Evolutionary conservation across 1,140 invertebrate genomes (phyloP).

Genomic region (Orussus abietinus): DNA sequence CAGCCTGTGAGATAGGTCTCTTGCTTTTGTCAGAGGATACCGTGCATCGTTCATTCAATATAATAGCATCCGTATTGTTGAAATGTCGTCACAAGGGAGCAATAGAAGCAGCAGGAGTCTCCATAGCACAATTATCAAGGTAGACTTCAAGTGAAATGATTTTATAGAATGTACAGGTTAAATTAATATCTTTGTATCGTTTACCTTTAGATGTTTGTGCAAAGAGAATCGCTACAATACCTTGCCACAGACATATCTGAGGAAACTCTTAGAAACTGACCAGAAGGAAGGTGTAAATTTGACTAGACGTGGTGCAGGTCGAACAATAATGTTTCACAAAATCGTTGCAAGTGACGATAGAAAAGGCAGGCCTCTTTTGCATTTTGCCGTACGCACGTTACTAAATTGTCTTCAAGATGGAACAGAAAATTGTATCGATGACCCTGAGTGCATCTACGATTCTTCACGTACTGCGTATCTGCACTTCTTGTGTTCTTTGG

Average conservation of each 20-base stretch:
- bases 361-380: constrained; percentile 42
- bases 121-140: constrained; percentile 55
- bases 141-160: constrained; percentile 25
- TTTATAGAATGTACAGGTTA: constrained; percentile 17
- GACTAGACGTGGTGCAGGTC: constrained; percentile 72
- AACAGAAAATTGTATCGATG: neutral
- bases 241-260: constrained; percentile 27
- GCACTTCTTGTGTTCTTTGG: constrained; percentile 55
- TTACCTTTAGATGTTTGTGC: constrained; percentile 24
- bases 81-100: constrained; percentile 77
- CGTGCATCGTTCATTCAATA: constrained; percentile 52
- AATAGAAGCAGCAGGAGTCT: constrained; percentile 67
- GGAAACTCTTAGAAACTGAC: constrained; percentile 25
- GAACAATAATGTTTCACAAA: constrained; percentile 70
- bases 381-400: constrained; percentile 38
- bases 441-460: constrained; percentile 24
- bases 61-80: constrained; percentile 62
- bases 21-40: constrained; percentile 35
- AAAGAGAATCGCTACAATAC: constrained; percentile 24
- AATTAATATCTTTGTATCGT: constrained; percentile 22
- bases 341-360: constrained; percentile 65
- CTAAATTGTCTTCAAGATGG: constrained; percentile 27
- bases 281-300: constrained; percentile 45
- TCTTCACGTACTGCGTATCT: constrained; percentile 49
- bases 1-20: constrained; percentile 48